phyloP scores from a whole-genome alignment of 2,888 invertebrate genomes.

The Mactromeris polynyma region DNA sequence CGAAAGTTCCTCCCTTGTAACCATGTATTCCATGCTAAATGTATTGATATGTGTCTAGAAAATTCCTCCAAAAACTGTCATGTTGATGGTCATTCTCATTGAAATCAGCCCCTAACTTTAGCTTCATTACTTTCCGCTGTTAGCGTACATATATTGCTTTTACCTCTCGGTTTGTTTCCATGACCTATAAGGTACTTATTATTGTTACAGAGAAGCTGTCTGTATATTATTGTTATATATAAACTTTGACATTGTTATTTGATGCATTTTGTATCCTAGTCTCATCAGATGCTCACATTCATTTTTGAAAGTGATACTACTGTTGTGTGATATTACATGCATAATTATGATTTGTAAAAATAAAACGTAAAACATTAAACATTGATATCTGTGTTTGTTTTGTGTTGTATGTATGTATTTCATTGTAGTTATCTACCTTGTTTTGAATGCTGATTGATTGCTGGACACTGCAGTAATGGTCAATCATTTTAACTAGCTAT shows the following conservation, averaged over 20 bases:
- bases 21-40: constrained; percentile 84
- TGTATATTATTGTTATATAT: not conserved
- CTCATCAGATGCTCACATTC: not conserved
- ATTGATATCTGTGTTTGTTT: not conserved
- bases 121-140: too few species aligned
- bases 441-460: too few species aligned
- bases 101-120: too few species aligned
- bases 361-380: too few species aligned
- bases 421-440: too few species aligned
- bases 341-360: not conserved
- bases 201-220: not conserved
- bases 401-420: too few species aligned
- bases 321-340: not conserved
- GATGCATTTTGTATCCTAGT: not conserved
- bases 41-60: constrained; percentile 85
- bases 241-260: not conserved
- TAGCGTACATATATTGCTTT: too few species aligned
- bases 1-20: constrained; percentile 84
- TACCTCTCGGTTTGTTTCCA: not conserved
- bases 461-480: too few species aligned
- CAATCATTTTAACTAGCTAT: too few species aligned
- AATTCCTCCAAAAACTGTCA: constrained; percentile 85
- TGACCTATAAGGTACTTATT: not conserved
- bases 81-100: constrained; percentile 85
- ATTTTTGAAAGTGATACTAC: not conserved